Base-by-base conservation (phyloP, 2,113 vertebrate species). In the Menura novaehollandiae region DNA sequence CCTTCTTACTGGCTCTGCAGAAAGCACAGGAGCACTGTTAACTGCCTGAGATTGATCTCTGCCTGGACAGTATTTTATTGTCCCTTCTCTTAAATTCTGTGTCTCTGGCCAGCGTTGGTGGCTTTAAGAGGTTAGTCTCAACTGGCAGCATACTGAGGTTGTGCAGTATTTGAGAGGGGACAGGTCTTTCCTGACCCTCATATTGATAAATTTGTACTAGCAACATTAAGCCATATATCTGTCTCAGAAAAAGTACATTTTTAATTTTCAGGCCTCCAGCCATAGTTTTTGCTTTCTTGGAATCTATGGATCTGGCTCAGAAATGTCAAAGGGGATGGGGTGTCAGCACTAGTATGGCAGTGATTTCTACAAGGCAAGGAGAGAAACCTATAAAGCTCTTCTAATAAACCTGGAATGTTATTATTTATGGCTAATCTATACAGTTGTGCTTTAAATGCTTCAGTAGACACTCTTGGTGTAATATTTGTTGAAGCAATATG, bases 121-220 rank as follows among this genome's bases (percentile, higher is more conserved):
- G 37, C 24, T 77, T 81, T 62, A 28, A 53, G n/a, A 55, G 15
- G 6, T 49, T 53, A 60, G 16, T 87, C 15, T 89, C 44, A 23
- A 2, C 12, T n/a, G 55, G 6, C 46, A 82, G 27, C 0, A 0
- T 27, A 43, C 39, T 37, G 44, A 63, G 41, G 37, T 37, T 77
- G 27, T 53, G 32, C 51, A 41, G 10, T 43, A 6, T 63, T 55
- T 87, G 37, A 84, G 63, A 60, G n/a, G 6, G 8, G 6, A n/a
- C 15, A 56, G 58, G 13, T 44, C 22, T 68, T 89, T 84, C 17
- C 59, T 49, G 24, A 74, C 10, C n/a, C 12, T 64, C 22, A 15
- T 24, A 9, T 74, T 28, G 30, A 60, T 66, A 28, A 39, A 3
- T 66, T 68, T 91, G n/a, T 77, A 20, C 19, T 12, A 87, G 21